Evolutionary conservation across 2,888 invertebrate genomes (phyloP).

Genomic region (Hemithea aestivaria): DNA sequence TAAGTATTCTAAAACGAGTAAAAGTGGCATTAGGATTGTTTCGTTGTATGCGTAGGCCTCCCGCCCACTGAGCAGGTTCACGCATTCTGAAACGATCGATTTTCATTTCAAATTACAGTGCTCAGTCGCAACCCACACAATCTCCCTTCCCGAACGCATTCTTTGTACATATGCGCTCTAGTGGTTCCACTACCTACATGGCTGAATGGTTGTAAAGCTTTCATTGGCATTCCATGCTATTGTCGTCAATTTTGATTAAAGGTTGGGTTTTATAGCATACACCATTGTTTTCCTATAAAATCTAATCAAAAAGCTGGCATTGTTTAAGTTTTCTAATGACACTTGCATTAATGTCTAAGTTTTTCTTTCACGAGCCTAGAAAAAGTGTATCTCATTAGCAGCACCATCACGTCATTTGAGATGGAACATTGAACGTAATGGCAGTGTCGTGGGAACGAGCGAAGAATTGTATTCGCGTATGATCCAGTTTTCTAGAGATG

Average conservation of each 20-base stretch:
- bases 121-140: slow-evolving; percentile 54
- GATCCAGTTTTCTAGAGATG: slow-evolving; percentile 73
- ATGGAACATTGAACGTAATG: slow-evolving; percentile 52
- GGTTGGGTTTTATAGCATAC: slow-evolving; percentile 10
- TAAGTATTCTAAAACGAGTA: slow-evolving; percentile 43
- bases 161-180: slow-evolving; percentile 30
- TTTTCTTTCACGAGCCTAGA: slow-evolving; percentile 47
- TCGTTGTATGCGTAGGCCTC: slow-evolving; percentile 50
- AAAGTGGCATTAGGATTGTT: slow-evolving; percentile 47
- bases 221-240: slow-evolving; percentile 39
- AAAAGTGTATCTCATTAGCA: slow-evolving; percentile 59
- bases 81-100: slow-evolving; percentile 63
- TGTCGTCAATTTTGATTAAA: slow-evolving; percentile 23
- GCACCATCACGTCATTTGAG: slow-evolving; percentile 61
- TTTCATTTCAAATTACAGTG: slow-evolving; percentile 71
- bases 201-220: slow-evolving; percentile 44
- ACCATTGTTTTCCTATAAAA: slow-evolving; percentile 16
- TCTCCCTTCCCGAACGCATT: slow-evolving; percentile 53
- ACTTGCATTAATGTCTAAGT: slow-evolving; percentile 19
- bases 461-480: slow-evolving; percentile 61
- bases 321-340: slow-evolving; percentile 23
- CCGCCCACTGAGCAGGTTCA: slow-evolving; percentile 68
- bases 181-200: slow-evolving; percentile 51
- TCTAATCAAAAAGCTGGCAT: slow-evolving; percentile 16
- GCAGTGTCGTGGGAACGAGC: slow-evolving; percentile 68